These are phyloP conservation scores for Mamestra configurata DNA, from an alignment of 1,140 invertebrate species.

Conservation along the genomic window DNA sequence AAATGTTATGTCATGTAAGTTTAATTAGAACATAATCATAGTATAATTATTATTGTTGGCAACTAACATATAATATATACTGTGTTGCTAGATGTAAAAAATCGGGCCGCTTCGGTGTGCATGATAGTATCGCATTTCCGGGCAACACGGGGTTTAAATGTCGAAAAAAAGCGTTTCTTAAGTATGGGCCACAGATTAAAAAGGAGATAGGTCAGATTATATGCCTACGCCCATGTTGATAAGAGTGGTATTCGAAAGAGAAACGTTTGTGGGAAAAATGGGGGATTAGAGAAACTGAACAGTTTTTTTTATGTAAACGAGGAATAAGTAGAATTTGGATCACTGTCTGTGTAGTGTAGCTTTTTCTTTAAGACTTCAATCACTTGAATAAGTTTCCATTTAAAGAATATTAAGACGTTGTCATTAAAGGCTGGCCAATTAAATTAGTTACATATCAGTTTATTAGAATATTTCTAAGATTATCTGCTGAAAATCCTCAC, in stretches of 20 bases:
- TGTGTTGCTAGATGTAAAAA: constrained; percentile 65
- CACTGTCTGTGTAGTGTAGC: too few relatives aligned
- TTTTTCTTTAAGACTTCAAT: not conserved
- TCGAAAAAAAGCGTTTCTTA: constrained; percentile 78
- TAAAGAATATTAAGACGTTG: not conserved
- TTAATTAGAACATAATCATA: constrained; percentile 54
- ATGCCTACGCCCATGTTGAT: not conserved
- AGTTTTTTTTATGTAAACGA: constrained; percentile 2
- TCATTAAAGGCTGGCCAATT: not conserved
- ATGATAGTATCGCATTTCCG: constrained; percentile 84
- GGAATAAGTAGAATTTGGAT: not conserved
- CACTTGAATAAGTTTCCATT: not conserved
- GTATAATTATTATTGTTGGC: constrained; percentile 45
- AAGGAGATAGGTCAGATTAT: constrained; percentile 32
- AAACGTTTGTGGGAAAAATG: not conserved
- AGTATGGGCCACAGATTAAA: constrained; percentile 63
- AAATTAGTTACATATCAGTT: not conserved
- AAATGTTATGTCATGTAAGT: constrained; percentile 52
- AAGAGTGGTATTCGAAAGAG: not conserved
- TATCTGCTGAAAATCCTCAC: not conserved
- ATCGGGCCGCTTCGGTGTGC: constrained; percentile 70
- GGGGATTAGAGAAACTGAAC: not conserved
- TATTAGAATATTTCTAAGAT: not conserved
- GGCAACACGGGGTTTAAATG: constrained; percentile 72
- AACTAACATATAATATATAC: constrained; percentile 34